Conservation (phyloP, 2,888 invertebrate genomes). For the Morinoia aosen region DNA sequence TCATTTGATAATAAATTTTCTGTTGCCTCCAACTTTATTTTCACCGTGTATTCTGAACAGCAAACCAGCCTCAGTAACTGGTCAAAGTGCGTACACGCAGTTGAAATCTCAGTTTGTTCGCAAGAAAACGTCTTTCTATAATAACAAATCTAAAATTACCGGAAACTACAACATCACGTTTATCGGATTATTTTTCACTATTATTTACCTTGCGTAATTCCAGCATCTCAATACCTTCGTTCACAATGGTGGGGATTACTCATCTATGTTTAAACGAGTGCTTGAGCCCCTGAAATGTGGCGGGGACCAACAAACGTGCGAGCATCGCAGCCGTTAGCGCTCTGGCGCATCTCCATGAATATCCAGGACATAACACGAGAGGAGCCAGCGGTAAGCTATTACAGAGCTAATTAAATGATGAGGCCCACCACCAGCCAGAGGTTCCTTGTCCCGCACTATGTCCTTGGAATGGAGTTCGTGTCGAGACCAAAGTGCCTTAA, state of each 20-base stretch:
- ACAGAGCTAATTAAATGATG: slow-evolving; percentile 19
- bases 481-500: neutral
- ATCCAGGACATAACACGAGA: neutral
- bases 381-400: neutral
- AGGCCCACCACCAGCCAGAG: neutral
- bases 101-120: too few relatives aligned
- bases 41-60: too few relatives aligned
- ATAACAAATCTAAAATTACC: neutral
- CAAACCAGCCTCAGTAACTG: too few relatives aligned
- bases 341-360: neutral
- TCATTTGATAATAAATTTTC: too few relatives aligned
- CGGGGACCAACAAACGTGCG: neutral
- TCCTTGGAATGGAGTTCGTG: neutral
- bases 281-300: neutral
- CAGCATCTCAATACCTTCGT: neutral
- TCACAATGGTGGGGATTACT: neutral
- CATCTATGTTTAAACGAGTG: neutral
- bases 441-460: neutral
- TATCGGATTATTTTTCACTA: neutral
- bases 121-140: too few relatives aligned
- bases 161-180: neutral
- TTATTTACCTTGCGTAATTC: neutral
- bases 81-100: too few relatives aligned
- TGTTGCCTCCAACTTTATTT: too few relatives aligned
- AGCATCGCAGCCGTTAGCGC: neutral